These are phyloP conservation scores for Nestor notabilis DNA, from an alignment of 2,113 vertebrate genomes.

Conservation along the genomic window DNA sequence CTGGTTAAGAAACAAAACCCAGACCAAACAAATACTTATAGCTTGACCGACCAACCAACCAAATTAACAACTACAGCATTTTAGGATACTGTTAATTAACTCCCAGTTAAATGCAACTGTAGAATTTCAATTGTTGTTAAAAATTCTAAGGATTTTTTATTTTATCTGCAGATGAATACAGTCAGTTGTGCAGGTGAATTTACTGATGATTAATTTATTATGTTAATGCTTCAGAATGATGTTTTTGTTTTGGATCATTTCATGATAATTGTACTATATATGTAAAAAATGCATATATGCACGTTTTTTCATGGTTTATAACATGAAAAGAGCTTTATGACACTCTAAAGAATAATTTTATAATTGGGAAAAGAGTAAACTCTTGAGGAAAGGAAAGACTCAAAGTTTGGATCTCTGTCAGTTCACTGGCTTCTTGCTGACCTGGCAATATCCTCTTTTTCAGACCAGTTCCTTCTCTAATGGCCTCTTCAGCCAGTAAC, in stretches of 20 bases:
- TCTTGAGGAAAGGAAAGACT: background rate
- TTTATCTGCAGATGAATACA: background rate
- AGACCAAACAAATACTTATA: background rate
- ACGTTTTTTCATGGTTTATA: background rate
- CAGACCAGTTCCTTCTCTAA: background rate
- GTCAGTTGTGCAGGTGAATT: background rate
- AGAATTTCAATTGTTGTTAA: background rate
- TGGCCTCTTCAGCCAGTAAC: background rate
- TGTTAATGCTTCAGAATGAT: background rate
- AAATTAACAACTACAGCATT: background rate
- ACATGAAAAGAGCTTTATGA: too few species aligned
- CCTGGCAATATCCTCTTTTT: background rate
- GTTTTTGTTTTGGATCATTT: background rate
- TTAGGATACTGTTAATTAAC: background rate
- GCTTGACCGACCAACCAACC: background rate
- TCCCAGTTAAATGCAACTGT: background rate
- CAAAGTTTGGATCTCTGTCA: background rate
- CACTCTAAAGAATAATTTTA: background rate
- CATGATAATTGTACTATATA: background rate
- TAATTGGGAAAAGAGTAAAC: background rate
- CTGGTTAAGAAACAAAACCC: background rate
- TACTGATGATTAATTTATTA: background rate
- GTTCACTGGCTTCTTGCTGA: background rate
- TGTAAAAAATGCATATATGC: accelerated
- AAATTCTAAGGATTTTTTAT: background rate